phyloP scores from a whole-genome alignment of 2,888 invertebrate species.

The Colostygia pectinataria region DNA sequence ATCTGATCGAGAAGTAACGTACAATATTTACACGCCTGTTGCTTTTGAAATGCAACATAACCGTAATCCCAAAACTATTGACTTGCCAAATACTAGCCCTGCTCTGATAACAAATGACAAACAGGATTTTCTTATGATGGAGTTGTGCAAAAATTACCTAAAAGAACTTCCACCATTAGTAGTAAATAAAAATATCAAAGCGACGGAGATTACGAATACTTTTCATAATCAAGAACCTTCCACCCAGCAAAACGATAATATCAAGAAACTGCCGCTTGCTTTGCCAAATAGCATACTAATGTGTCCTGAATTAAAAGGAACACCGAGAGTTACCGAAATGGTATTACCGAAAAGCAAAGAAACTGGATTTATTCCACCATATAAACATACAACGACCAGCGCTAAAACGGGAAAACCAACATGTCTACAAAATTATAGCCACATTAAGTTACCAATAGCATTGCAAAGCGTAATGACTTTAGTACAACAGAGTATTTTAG shows the following conservation, averaged over 20 bases:
- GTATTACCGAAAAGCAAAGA: not conserved
- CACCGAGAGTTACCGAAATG: not conserved
- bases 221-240: not conserved
- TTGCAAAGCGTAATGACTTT: not conserved
- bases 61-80: not conserved
- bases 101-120: not conserved
- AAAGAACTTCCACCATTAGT: slow-evolving; percentile 4
- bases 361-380: slow-evolving; percentile 8
- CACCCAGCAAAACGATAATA: slow-evolving; percentile 1
- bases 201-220: not conserved
- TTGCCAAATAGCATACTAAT: not conserved
- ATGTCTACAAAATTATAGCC: not conserved
- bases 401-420: not conserved
- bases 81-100: not conserved
- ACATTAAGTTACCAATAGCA: not conserved
- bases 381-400: not conserved
- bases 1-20: not conserved
- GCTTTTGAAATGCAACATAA: not conserved
- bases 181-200: slow-evolving; percentile 2
- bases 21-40: not conserved
- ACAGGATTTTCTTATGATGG: not conserved
- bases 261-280: not conserved
- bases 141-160: slow-evolving; percentile 8
- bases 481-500: not conserved
- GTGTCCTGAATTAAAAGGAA: slow-evolving; percentile 5